A percentile compares a stretch with the other conserved stretches of the same genome.
Evolutionary conservation across 2,888 invertebrate genomes (phyloP).

Genomic region (Rugalucina vietnamica): DNA sequence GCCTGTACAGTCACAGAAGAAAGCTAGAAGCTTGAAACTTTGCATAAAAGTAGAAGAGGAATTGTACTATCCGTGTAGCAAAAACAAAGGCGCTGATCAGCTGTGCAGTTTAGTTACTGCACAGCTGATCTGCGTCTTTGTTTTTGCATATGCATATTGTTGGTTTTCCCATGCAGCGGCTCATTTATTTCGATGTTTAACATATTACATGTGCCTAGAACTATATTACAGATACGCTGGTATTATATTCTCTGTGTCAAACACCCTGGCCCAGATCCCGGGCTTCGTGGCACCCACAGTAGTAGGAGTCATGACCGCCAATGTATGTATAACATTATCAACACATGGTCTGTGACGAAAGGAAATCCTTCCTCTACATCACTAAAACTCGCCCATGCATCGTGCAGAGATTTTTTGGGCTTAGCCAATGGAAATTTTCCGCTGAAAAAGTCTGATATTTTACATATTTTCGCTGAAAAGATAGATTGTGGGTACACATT

Average conservation of each 20-base stretch:
- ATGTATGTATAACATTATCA: conserved; percentile 40
- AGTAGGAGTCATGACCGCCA: conserved; percentile 55
- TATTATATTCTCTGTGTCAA: background rate
- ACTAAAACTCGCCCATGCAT: background rate
- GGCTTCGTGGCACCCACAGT: conserved; percentile 39
- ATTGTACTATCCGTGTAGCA: too few relatives aligned
- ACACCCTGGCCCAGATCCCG: background rate
- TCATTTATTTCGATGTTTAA: too few relatives aligned
- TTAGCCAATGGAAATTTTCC: background rate
- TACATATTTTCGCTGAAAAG: background rate
- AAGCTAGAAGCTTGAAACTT: too few relatives aligned
- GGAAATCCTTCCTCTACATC: background rate
- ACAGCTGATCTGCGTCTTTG: too few relatives aligned
- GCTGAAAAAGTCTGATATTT: background rate
- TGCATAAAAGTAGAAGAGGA: too few relatives aligned
- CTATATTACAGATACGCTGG: background rate
- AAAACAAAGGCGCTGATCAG: too few relatives aligned
- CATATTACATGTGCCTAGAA: too few relatives aligned
- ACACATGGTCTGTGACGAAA: background rate
- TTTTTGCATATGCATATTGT: too few relatives aligned
- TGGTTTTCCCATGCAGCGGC: too few relatives aligned
- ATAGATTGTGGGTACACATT: background rate
- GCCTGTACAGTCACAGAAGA: too few relatives aligned
- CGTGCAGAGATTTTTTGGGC: too few relatives aligned
- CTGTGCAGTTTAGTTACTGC: too few relatives aligned